Conservation (phyloP, 2,113 vertebrate genomes). For the Toxotes jaculatrix region DNA sequence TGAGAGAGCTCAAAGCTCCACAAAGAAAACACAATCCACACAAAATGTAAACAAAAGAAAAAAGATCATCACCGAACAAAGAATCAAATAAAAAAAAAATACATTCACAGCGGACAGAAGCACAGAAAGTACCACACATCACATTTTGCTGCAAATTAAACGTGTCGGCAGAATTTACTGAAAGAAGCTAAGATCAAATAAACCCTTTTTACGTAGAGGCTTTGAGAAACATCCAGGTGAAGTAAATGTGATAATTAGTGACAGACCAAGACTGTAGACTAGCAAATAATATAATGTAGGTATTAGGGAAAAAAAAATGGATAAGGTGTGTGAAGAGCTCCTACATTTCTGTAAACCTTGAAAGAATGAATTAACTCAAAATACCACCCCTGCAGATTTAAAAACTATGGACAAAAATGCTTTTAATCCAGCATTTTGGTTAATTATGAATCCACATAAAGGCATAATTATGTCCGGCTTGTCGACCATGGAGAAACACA, state of each 20-base stretch:
- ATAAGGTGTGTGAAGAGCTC: not conserved
- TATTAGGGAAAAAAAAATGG: not conserved
- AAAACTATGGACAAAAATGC: not conserved
- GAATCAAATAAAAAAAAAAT: not conserved
- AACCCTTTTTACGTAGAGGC: not conserved
- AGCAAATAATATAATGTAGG: not conserved
- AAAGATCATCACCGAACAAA: not conserved
- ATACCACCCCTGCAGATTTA: not conserved
- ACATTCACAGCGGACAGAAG: not conserved
- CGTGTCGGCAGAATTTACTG: not conserved
- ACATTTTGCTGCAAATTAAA: not conserved
- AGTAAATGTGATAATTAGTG: not conserved
- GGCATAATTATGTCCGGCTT: not conserved
- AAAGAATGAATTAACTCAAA: not conserved
- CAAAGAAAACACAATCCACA: not conserved
- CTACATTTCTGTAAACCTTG: not conserved
- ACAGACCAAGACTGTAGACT: not conserved
- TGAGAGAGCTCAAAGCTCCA: no score
- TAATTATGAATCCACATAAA: slow-evolving; percentile 1
- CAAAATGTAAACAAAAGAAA: not conserved
- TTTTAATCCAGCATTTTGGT: not conserved
- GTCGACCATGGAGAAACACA: not conserved
- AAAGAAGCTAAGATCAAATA: not conserved
- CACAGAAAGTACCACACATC: not conserved
- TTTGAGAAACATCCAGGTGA: not conserved